phyloP scores from a whole-genome alignment of 2,113 vertebrate species.

The Thunnus maccoyii region DNA sequence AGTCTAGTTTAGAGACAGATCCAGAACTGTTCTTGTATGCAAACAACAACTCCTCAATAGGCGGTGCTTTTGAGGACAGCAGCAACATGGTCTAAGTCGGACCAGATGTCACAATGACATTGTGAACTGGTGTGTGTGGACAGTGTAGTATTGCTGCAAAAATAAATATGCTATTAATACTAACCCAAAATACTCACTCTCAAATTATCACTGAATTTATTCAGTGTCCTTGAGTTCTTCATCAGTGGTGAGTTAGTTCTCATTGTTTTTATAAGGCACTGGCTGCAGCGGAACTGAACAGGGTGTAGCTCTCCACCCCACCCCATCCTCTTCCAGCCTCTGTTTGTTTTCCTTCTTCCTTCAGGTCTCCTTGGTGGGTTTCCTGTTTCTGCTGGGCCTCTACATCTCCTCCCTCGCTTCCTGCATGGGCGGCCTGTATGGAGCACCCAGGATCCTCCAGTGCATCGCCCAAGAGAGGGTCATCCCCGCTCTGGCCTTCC shows the following conservation, averaged over 20 bases:
- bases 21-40: not conserved
- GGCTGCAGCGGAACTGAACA: constrained; percentile 79
- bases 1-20: too few species aligned
- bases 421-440: constrained; percentile 97
- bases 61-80: too few species aligned
- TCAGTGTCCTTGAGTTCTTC: constrained; percentile 34
- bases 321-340: constrained; percentile 80
- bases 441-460: constrained; percentile 96
- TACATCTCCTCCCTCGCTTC: constrained; percentile 98
- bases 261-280: constrained; percentile 74
- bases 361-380: constrained; percentile 97
- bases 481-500: constrained; percentile 88
- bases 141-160: not conserved
- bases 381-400: constrained; percentile 96
- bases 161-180: not conserved
- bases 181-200: not conserved
- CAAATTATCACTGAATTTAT: not conserved
- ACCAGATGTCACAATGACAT: not conserved
- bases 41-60: not conserved
- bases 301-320: constrained; percentile 76
- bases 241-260: constrained; percentile 35
- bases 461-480: constrained; percentile 97
- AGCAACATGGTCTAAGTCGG: too few species aligned
- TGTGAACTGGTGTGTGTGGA: not conserved
- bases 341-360: constrained; percentile 83